Conservation (phyloP, 2,113 vertebrate genomes). For the Psilopsiagon aymara region DNA sequence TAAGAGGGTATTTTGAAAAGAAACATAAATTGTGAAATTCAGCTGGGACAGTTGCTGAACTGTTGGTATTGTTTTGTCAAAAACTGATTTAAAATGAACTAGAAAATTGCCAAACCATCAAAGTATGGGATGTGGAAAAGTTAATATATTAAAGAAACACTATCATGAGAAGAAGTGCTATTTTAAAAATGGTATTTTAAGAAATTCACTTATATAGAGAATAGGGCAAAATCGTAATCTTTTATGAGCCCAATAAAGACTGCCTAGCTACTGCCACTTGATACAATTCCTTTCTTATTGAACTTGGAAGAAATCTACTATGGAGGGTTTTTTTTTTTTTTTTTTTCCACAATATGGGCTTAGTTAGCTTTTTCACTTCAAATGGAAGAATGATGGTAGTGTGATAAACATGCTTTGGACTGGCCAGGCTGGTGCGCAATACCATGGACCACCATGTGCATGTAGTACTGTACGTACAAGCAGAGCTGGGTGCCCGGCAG, state of each 20-base stretch:
- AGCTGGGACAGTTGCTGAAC: conserved; percentile 28
- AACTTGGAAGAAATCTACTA: conserved; percentile 23
- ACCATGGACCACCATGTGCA: background rate
- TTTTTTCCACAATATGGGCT: background rate
- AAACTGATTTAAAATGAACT: conserved; percentile 57
- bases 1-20: conserved; percentile 24
- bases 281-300: conserved; percentile 49
- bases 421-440: background rate
- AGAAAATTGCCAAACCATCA: conserved; percentile 46
- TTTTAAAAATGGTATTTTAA: conserved; percentile 66
- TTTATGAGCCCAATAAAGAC: conserved; percentile 62
- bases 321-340: background rate
- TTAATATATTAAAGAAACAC: conserved; percentile 66
- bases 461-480: accelerated
- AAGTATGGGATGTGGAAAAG: conserved; percentile 31
- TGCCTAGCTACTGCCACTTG: conserved; percentile 28
- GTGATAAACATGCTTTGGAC: background rate
- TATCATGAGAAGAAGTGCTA: conserved; percentile 16
- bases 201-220: conserved; percentile 62
- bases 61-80: conserved; percentile 59
- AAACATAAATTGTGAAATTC: conserved; percentile 50
- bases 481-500: background rate
- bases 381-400: background rate
- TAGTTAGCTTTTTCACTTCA: background rate
- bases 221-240: conserved; percentile 58